phyloP scores from a whole-genome alignment of 2,113 vertebrate species.

The Halichoerus grypus region DNA sequence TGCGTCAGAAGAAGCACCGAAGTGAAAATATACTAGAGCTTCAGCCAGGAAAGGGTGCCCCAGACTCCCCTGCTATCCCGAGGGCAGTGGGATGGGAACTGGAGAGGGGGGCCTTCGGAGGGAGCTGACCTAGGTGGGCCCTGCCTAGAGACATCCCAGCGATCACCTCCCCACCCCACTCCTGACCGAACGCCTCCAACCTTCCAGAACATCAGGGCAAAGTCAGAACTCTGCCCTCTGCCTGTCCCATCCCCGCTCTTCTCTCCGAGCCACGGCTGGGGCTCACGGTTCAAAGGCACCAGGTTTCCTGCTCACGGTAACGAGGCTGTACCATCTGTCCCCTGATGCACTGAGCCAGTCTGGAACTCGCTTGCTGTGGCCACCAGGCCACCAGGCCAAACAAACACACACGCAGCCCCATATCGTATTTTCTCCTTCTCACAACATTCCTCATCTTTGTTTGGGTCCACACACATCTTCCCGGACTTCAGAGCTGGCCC shows the following conservation, averaged over 20 bases:
- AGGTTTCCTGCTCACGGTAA: background rate
- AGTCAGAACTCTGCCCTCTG: background rate
- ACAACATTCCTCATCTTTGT: conserved; percentile 14
- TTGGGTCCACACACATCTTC: background rate
- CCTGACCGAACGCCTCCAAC: background rate
- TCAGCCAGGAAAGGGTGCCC: background rate
- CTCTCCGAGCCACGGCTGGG: background rate
- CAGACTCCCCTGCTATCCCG: background rate
- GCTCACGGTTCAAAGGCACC: background rate
- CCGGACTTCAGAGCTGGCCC: background rate
- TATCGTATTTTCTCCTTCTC: background rate
- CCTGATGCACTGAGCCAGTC: background rate
- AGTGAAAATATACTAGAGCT: background rate
- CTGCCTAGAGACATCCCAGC: background rate
- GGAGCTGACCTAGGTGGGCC: background rate
- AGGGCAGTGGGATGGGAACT: background rate
- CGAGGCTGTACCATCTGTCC: background rate
- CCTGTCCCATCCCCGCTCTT: background rate
- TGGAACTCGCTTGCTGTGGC: background rate
- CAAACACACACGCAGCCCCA: background rate
- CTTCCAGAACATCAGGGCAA: background rate
- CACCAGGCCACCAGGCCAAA: background rate
- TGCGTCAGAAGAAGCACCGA: background rate
- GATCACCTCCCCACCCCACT: too few species aligned
- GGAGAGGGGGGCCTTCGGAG: accelerated